A percentile compares a stretch with the other conserved stretches of the same genome.
Evolutionary conservation across 35 echinoderm and acorn worm species (phyloP).

Genomic region (Nesometra sesokonis): DNA sequence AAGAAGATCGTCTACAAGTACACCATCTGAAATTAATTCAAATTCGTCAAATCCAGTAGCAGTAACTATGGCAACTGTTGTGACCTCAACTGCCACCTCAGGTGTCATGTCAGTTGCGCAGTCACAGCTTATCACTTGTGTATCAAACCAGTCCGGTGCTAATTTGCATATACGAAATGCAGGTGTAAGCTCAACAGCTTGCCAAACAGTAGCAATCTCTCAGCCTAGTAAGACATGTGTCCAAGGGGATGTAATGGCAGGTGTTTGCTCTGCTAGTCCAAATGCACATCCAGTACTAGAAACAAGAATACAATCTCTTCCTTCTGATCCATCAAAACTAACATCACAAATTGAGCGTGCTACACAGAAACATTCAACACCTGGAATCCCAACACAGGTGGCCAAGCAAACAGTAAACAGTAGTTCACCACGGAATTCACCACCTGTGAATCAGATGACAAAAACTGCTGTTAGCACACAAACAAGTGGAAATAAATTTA

Average conservation of each 20-base stretch:
- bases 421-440: neutral
- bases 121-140: neutral
- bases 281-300: neutral
- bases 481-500: neutral
- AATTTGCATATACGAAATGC: neutral
- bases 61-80: constrained; percentile 12
- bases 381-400: neutral
- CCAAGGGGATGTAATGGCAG: neutral
- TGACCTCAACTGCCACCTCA: neutral
- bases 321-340: neutral
- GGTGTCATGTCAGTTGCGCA: neutral
- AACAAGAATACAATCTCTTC: neutral
- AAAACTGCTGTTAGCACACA: neutral
- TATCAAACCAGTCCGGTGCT: neutral
- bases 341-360: neutral
- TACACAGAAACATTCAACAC: neutral
- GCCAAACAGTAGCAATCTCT: neutral
- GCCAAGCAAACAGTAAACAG: neutral
- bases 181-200: neutral
- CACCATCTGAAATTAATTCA: neutral
- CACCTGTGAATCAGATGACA: neutral
- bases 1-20: neutral
- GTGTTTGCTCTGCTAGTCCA: neutral
- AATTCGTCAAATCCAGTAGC: neutral
- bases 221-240: neutral